Base-by-base conservation (phyloP, 2,888 invertebrate species). In the Cremastinae sp. region DNA sequence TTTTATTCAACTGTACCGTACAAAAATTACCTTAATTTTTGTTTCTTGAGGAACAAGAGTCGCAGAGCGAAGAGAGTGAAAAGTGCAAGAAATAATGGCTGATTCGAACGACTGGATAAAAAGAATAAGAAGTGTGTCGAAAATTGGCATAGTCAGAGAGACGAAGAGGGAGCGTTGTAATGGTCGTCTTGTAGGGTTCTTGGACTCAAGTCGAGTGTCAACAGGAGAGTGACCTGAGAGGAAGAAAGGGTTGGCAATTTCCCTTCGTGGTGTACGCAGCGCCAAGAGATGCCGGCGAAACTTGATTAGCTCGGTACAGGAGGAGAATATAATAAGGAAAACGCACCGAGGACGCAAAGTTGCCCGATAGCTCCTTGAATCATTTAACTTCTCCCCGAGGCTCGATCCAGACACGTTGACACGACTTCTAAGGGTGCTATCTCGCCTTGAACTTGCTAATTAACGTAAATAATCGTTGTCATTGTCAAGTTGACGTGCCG, bases 321-420 rank as follows among this genome's bases (percentile, higher is more conserved):
- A 28, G 28, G 28, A 28, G 54, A 38, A 47, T 49, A 49, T 41
- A 64, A 56, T 56, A 56, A 47, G 47, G 43, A 47, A 71, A 38
- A 36, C n/a, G 47, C 3, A 34, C 14, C n/a, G 43, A 56, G 34
- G 45, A 53, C 14, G 14, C 53, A 16, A 9, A 14, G 43, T 28
- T 28, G 54, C 14, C 20, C 47, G 36, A 61, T 53, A 38, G 16
- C 53, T 20, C 66, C 47, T 72, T 38, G 64, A 80, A 77, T 78
- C 45, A 75, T 78, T 78, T 75, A 66, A 80, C 76, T 80, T 22
- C 43, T 70, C 68, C 71, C 75, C 43, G 51, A 51, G 56, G 75
- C 66, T 73, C 73, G 22, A 77, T 80, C 75, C 54, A 36, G 20
- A 22, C 41, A 28, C 74, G 53, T 65, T 59, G 59, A 38, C 65